These are phyloP conservation scores for Rhamphomyia laevipes DNA, from an alignment of 2,888 invertebrate species.

Conservation along the genomic window DNA sequence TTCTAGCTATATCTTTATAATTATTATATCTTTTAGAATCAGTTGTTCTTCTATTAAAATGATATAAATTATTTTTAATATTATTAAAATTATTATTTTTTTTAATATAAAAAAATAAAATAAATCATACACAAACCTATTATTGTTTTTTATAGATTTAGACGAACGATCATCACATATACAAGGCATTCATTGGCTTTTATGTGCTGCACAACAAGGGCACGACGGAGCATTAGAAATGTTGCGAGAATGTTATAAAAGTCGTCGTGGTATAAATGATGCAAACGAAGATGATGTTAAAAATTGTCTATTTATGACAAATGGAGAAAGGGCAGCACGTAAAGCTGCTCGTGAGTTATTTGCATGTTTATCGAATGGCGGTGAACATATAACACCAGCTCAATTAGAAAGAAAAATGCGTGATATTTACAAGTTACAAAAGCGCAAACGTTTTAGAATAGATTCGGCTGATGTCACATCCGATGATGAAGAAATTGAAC, in stretches of 20 bases:
- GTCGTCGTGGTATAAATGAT: conserved; percentile 61
- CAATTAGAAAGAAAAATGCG: conserved; percentile 67
- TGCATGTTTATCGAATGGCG: conserved; percentile 74
- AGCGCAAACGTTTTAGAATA: conserved; percentile 18
- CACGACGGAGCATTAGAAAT: conserved; percentile 75
- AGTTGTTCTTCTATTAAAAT: too few relatives aligned
- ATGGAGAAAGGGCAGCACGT: conserved; percentile 76
- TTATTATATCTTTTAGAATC: too few relatives aligned
- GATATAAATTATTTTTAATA: too few relatives aligned
- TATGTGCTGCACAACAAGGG: conserved; percentile 88
- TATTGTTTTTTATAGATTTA: conserved; percentile 19
- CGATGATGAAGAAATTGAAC: conserved; percentile 19
- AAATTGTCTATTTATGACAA: conserved; percentile 68
- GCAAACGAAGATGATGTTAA: conserved; percentile 62
- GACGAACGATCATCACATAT: conserved; percentile 41
- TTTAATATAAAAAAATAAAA: not conserved
- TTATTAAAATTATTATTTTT: too few relatives aligned
- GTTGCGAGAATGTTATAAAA: conserved; percentile 46
- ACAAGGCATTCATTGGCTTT: conserved; percentile 79
- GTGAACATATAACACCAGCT: conserved; percentile 75
- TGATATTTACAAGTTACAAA: conserved; percentile 45
- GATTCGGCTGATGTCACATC: conserved; percentile 19
- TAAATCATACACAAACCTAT: not conserved
- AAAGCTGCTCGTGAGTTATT: conserved; percentile 81
- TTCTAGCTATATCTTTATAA: too few relatives aligned